Evolutionary conservation across 2,888 invertebrate species (phyloP).

Genomic region (Pandemis corylana): DNA sequence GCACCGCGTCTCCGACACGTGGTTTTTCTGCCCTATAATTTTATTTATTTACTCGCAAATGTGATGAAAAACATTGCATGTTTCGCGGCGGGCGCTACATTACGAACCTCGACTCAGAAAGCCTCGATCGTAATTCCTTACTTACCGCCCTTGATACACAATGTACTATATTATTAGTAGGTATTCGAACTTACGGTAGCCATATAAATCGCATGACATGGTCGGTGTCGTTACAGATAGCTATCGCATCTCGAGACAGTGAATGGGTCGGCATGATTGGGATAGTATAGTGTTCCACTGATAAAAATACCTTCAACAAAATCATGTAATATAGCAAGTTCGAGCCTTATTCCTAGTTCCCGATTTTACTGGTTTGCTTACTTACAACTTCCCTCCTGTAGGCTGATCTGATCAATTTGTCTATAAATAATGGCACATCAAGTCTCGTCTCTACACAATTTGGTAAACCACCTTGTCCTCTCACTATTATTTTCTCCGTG

Average conservation of each 20-base stretch:
- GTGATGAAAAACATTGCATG: no score
- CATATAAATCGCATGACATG: slow-evolving; percentile 76
- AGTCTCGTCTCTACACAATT: slow-evolving; percentile 74
- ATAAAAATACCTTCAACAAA: slow-evolving; percentile 68
- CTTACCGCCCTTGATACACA: no score
- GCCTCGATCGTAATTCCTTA: no score
- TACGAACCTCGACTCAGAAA: no score
- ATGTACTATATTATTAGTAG: no score
- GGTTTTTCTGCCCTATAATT: not conserved
- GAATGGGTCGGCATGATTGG: slow-evolving; percentile 76
- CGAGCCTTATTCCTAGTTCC: not conserved
- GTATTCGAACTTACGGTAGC: slow-evolving; percentile 71
- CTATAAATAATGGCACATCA: slow-evolving; percentile 70
- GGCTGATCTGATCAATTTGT: slow-evolving; percentile 64
- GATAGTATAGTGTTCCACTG: slow-evolving; percentile 71
- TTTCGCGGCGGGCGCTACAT: no score
- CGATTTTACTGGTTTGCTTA: slow-evolving; percentile 29
- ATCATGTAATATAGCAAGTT: no score
- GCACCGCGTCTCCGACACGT: no score
- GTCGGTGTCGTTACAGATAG: slow-evolving; percentile 75
- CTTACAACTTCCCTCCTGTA: slow-evolving; percentile 67
- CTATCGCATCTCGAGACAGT: slow-evolving; percentile 70
- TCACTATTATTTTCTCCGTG: slow-evolving; percentile 69
- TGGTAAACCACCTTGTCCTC: slow-evolving; percentile 77
- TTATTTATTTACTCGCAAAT: not conserved